These are phyloP conservation scores for Tychaedon coryphoeus DNA, from an alignment of 2,113 vertebrate genomes.

Conservation along the genomic window DNA sequence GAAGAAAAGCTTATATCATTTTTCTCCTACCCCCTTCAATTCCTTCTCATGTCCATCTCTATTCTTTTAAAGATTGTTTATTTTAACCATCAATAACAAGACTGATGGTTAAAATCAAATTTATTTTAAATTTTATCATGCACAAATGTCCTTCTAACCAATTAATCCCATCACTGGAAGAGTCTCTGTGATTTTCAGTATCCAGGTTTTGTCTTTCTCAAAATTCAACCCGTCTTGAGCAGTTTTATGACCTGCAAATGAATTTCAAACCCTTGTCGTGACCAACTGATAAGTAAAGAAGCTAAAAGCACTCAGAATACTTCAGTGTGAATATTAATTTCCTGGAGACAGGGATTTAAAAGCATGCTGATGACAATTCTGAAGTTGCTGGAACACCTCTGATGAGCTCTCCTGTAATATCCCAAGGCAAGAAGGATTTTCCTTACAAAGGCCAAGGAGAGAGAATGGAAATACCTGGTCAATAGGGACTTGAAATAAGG, in stretches of 20 bases:
- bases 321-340: neutral
- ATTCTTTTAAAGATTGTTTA: neutral
- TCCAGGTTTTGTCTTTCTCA: neutral
- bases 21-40: neutral
- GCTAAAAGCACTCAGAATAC: neutral
- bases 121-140: neutral
- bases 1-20: neutral
- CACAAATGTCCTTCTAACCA: neutral
- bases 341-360: neutral
- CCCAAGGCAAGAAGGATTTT: slow-evolving; percentile 44
- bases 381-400: neutral
- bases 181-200: neutral
- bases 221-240: neutral
- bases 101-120: neutral
- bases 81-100: neutral
- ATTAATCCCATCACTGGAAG: neutral
- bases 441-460: slow-evolving; percentile 48
- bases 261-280: neutral
- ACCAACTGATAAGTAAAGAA: neutral
- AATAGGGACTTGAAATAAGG: slow-evolving; percentile 55
- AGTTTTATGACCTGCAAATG: neutral
- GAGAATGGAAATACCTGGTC: slow-evolving; percentile 52
- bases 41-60: neutral
- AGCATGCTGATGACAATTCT: neutral
- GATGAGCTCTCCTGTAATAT: neutral